Evolutionary conservation across 2,888 invertebrate genomes (phyloP).

Genomic region (Oxycera nigricornis): DNA sequence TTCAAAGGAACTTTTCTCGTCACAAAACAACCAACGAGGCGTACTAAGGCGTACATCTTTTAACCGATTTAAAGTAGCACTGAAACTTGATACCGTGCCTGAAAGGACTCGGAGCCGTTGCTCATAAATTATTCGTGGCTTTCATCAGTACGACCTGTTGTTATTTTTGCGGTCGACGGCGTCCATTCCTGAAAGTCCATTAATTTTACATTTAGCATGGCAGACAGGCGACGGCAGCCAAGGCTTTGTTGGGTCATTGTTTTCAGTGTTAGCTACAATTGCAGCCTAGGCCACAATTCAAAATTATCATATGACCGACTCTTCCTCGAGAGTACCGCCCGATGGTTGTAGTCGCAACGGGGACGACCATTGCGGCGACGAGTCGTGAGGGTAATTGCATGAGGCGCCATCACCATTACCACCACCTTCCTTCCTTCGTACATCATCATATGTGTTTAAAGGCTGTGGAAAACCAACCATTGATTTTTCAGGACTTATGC

Average conservation of each 20-base stretch:
- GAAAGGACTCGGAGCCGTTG: neutral
- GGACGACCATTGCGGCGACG: neutral
- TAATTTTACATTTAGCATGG: slow-evolving; percentile 24
- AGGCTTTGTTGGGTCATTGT: neutral
- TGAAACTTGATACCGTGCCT: too few relatives aligned
- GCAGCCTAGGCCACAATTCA: neutral
- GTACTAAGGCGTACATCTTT: too few relatives aligned
- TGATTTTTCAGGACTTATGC: neutral
- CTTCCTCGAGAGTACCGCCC: neutral
- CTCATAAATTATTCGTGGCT: slow-evolving; percentile 14
- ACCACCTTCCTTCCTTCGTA: too few relatives aligned
- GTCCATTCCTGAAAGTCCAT: slow-evolving; percentile 17
- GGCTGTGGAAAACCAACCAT: neutral
- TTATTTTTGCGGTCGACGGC: slow-evolving; percentile 26
- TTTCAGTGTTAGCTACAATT: neutral
- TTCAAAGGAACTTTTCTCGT: too few relatives aligned
- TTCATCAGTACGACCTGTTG: slow-evolving; percentile 14
- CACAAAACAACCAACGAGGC: too few relatives aligned
- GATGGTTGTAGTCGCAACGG: neutral
- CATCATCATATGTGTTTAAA: neutral
- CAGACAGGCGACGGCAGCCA: neutral
- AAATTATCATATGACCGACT: neutral
- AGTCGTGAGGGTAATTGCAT: slow-evolving; percentile 1
- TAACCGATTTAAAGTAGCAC: too few relatives aligned
- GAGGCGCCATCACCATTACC: neutral